Evolutionary conservation across 2,797 vertebrate genomes (phyloP), one percentile per base, ranked within the genome.

Genomic region (Amniataba percoides): DNA sequence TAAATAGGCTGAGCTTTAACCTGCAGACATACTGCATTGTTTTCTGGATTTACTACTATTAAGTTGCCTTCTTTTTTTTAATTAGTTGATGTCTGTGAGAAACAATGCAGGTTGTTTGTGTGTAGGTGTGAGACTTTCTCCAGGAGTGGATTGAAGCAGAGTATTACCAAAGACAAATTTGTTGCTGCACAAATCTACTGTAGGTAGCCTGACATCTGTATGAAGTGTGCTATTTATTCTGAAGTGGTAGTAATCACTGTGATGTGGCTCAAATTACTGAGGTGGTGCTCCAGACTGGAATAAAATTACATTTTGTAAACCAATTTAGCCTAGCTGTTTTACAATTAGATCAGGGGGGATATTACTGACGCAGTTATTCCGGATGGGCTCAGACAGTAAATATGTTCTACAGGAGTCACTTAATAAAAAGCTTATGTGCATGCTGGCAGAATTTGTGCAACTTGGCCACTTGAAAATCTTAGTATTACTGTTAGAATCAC

Each of bases 211-310:
- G 82, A 85, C 83, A 81, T 88, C 74, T 83, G 78, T 87, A 84
- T 86, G 81, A 78, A 87, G 81, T 75, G 85, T 62, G 73, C 83
- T 79, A 82, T 89, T 87, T 87, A 88, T 88, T 87, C 77, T 87
- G 66, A 88, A 91, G 86, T 84, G 82, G 83, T 82, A 45, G 82
- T 89, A 90, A 91, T 92, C 85, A 89, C 74, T 2, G 11, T 71
- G 85, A 90, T 89, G 90, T 86, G 86, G 81, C 70, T 88, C 77
- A 82, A 81, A 88, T 91, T 89, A 87, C 88, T n/a, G 65, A 87
- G 79, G 75, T 91, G 72, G 71, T 71, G 65, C 88, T 83, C 85
- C 71, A 81, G 74, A 85, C 75, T 71, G 77, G 72, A 84, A 84
- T 90, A 77, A 87, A 87, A 91, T 90, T 84, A 82, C 82, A 83